Conservation (phyloP, 2,888 invertebrate genomes). For the Pasiphila rectangulata region DNA sequence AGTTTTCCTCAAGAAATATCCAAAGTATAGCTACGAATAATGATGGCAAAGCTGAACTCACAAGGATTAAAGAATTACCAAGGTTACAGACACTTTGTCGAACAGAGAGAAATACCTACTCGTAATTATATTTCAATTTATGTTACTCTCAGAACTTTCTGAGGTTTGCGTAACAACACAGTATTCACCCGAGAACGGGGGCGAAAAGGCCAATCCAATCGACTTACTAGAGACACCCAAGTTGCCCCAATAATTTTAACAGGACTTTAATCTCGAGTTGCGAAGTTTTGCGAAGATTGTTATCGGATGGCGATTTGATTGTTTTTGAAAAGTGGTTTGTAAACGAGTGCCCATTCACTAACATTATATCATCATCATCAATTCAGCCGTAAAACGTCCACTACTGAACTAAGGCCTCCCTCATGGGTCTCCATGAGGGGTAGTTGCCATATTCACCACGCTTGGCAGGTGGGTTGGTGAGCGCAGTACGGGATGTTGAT, state of each 20-base stretch:
- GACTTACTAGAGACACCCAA: conserved; percentile 25
- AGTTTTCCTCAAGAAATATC: no score
- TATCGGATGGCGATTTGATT: conserved; percentile 13
- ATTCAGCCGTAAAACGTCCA: no score
- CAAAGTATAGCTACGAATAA: neutral
- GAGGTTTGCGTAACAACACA: conserved; percentile 31
- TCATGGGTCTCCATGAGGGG: no score
- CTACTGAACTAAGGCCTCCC: no score
- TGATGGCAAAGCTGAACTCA: neutral
- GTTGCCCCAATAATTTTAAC: conserved; percentile 33
- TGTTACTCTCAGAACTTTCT: conserved; percentile 32
- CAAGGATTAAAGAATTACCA: neutral
- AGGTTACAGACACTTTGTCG: neutral
- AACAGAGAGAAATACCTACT: conserved; percentile 16
- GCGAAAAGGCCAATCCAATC: conserved; percentile 18
- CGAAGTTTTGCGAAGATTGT: conserved; percentile 14
- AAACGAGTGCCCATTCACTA: neutral
- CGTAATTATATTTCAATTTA: conserved; percentile 30
- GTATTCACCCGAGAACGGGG: no score
- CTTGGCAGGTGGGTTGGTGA: no score
- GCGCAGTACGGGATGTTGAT: no score
- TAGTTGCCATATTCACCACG: no score
- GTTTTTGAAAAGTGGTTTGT: neutral
- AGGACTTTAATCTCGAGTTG: conserved; percentile 29
- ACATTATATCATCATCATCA: no score